phyloP scores from a whole-genome alignment of 2,888 invertebrate genomes.

The Apotomis capreana region DNA sequence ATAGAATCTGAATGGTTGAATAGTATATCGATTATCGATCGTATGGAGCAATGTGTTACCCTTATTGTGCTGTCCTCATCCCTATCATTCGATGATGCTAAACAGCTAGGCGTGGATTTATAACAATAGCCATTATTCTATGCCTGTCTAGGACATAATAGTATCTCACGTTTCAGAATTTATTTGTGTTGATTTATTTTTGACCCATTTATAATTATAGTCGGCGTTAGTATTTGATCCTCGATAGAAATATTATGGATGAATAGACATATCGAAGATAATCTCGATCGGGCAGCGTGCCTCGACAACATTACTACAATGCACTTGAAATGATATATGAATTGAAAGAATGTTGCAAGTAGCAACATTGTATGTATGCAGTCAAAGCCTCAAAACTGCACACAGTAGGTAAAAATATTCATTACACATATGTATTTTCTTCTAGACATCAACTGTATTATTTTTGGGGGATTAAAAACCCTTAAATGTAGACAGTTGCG shows the following conservation, averaged over 20 bases:
- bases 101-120: slow-evolving; percentile 65
- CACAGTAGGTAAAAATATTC: too few species aligned
- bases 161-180: slow-evolving; percentile 40
- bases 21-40: slow-evolving; percentile 68
- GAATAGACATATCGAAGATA: not conserved
- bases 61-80: slow-evolving; percentile 79
- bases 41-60: slow-evolving; percentile 63
- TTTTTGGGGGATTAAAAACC: too few species aligned
- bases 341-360: slow-evolving; percentile 7
- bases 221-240: slow-evolving; percentile 19
- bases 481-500: too few species aligned
- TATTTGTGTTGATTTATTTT: slow-evolving; percentile 40
- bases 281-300: slow-evolving; percentile 18
- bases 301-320: not conserved
- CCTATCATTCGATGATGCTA: slow-evolving; percentile 62
- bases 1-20: slow-evolving; percentile 73
- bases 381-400: not conserved
- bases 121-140: slow-evolving; percentile 71
- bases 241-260: slow-evolving; percentile 25
- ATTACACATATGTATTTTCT: too few species aligned
- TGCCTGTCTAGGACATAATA: slow-evolving; percentile 45
- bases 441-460: too few species aligned
- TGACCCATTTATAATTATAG: slow-evolving; percentile 39
- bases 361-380: not conserved
- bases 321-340: not conserved